phyloP scores from a whole-genome alignment of 1,140 invertebrate genomes.

The Dendroctonus ponderosae region DNA sequence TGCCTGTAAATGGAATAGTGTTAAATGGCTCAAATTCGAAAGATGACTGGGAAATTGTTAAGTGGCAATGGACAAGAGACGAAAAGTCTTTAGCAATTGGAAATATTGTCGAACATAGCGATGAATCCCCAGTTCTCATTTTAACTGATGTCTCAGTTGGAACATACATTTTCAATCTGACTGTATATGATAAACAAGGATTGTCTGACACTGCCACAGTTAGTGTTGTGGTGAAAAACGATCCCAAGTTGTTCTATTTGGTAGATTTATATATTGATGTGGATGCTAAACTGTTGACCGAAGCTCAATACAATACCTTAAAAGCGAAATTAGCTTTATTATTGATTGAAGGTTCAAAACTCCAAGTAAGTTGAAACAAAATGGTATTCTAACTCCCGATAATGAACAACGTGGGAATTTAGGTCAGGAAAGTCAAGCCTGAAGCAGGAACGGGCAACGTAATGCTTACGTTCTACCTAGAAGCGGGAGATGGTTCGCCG shows the following conservation, averaged over 20 bases:
- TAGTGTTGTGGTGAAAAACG: conserved; percentile 81
- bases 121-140: conserved; percentile 74
- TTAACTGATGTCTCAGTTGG: conserved; percentile 83
- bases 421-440: conserved; percentile 46
- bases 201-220: conserved; percentile 75
- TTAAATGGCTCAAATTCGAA: conserved; percentile 83
- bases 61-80: conserved; percentile 83
- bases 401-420: too few species aligned
- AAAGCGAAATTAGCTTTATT: conserved; percentile 70
- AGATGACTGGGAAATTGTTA: conserved; percentile 84
- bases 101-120: conserved; percentile 70
- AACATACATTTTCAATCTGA: conserved; percentile 83
- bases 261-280: conserved; percentile 79
- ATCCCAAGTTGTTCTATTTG: conserved; percentile 71
- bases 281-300: conserved; percentile 68
- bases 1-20: conserved; percentile 73
- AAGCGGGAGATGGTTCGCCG: conserved; percentile 40
- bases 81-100: conserved; percentile 81
- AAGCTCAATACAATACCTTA: conserved; percentile 73
- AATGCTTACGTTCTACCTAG: conserved; percentile 63
- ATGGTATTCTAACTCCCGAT: too few species aligned
- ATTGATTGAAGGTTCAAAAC: conserved; percentile 54
- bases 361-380: conserved; percentile 41
- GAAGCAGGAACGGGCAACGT: conserved; percentile 56
- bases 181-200: conserved; percentile 87